Evolutionary conservation across 2,888 invertebrate genomes (phyloP).

Genomic region (Oscheius onirici): DNA sequence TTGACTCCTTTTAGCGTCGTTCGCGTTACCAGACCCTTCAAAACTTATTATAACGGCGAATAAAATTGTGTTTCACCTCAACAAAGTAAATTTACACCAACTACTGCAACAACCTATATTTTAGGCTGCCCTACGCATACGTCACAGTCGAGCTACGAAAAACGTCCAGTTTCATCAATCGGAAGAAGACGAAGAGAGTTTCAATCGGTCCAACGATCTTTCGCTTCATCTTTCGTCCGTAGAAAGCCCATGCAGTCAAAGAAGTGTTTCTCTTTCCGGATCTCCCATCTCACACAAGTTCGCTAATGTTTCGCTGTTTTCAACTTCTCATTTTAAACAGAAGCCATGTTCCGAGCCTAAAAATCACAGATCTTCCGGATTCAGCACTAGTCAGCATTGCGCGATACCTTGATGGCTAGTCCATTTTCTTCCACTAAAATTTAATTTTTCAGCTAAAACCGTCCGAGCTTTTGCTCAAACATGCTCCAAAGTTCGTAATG

Average conservation of each 20-base stretch:
- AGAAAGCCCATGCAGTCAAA: neutral
- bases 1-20: neutral
- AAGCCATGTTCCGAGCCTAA: too few species aligned
- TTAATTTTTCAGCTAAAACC: neutral
- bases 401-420: neutral
- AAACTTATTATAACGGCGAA: neutral
- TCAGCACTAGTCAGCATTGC: neutral
- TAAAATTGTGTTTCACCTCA: slow-evolving; percentile 9
- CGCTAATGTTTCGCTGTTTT: too few species aligned
- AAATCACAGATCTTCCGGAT: neutral
- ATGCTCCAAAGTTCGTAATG: neutral
- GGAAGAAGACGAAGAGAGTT: neutral
- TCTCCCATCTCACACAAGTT: neutral
- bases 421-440: neutral
- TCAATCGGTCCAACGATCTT: neutral
- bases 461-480: slow-evolving; percentile 1
- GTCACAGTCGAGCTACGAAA: neutral
- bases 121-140: slow-evolving; percentile 1
- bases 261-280: neutral
- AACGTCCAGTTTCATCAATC: neutral
- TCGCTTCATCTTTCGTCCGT: slow-evolving; percentile 9
- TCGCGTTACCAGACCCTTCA: neutral
- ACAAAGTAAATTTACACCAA: neutral
- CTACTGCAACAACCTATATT: too few species aligned
- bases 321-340: too few species aligned